Evolutionary conservation across 1,140 invertebrate species (phyloP), one percentile per base, ranked within the genome.

Genomic region (Drosophila pandora): DNA sequence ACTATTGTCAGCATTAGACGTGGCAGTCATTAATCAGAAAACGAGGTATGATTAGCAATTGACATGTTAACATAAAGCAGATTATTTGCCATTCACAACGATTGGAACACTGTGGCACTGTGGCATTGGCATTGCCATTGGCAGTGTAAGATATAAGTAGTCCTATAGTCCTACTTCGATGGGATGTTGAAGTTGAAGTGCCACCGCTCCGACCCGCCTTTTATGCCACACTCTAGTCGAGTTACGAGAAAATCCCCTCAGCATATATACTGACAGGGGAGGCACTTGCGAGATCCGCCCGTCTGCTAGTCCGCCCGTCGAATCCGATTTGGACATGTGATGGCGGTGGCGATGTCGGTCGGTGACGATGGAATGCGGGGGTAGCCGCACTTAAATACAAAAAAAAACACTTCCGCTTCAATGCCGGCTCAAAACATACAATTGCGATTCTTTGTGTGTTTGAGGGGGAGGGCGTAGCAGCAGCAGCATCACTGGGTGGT

Each of bases 371-470:
- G 17, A 17, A 61, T 65, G 41, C n/a, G 30, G 64, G 43, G 43
- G 43, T 69, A 69, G 55, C 50, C 62, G 53, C 67, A 70, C 25
- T 70, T 48, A 48, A 70, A 57, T 52, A 49, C 52, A 48, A 68
- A 71, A 53, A 43, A 43, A 43, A 43, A 39, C 43, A 61, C 70
- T 75, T 75, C 72, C 72, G 70, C 70, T 52, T 70, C 63, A 25
- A 17, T 68, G 63, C 12, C 54, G 28, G 49, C 32, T 21, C 39
- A 41, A 32, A 45, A 34, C 61, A 43, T 49, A 74, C 72, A 75
- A 75, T 75, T 75, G 72, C 61, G 41, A 30, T 41, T 48, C 60
- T 48, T 63, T 71, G 59, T 64, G 17, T 17, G 0, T 17, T 17
- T 17, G 17, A n/a, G n/a, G n/a, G n/a, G 68, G 28, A 56, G 37